These are phyloP conservation scores for Petaurus breviceps DNA, from an alignment of 2,113 vertebrate genomes.

Conservation along the genomic window DNA sequence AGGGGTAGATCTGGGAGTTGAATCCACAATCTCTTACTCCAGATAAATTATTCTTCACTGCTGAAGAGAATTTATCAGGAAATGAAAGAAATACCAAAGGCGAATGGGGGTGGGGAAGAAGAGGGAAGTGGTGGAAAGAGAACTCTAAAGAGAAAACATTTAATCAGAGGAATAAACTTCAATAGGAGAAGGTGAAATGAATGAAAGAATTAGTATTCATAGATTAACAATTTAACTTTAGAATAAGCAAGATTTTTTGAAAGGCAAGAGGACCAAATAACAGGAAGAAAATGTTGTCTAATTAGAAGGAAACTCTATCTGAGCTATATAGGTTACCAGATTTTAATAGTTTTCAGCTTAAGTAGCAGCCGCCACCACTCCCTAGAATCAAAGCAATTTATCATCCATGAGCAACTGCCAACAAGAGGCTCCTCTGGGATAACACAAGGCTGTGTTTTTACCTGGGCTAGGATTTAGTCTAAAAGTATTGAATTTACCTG, in stretches of 20 bases:
- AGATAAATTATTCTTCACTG: neutral
- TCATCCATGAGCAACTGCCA: slow-evolving; percentile 75
- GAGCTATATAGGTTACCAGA: slow-evolving; percentile 41
- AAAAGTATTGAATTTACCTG: slow-evolving; percentile 68
- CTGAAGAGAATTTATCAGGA: neutral
- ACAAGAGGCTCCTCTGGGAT: slow-evolving; percentile 58
- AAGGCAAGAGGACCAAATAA: neutral
- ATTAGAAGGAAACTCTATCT: slow-evolving; percentile 53
- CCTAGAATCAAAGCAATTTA: slow-evolving; percentile 77
- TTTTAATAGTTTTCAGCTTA: slow-evolving; percentile 68
- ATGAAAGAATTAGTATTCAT: slow-evolving; percentile 14
- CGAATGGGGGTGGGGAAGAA: neutral
- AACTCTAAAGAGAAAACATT: slow-evolving; percentile 5
- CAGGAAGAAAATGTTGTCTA: slow-evolving; percentile 48
- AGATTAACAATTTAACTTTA: slow-evolving; percentile 1
- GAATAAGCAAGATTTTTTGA: slow-evolving; percentile 35
- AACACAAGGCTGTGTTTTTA: slow-evolving; percentile 35
- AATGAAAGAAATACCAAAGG: slow-evolving; percentile 11
- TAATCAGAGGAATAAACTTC: slow-evolving; percentile 22
- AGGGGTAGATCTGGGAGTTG: neutral
- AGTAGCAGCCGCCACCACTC: slow-evolving; percentile 51
- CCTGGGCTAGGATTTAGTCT: slow-evolving; percentile 44
- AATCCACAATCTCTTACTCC: neutral
- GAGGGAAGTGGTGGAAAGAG: neutral
- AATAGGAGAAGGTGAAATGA: slow-evolving; percentile 29